Percentiles rank a stretch among this genome's conserved stretches.
Conservation (phyloP, 2,113 vertebrate species). For the Illadopsis cleaveri region DNA sequence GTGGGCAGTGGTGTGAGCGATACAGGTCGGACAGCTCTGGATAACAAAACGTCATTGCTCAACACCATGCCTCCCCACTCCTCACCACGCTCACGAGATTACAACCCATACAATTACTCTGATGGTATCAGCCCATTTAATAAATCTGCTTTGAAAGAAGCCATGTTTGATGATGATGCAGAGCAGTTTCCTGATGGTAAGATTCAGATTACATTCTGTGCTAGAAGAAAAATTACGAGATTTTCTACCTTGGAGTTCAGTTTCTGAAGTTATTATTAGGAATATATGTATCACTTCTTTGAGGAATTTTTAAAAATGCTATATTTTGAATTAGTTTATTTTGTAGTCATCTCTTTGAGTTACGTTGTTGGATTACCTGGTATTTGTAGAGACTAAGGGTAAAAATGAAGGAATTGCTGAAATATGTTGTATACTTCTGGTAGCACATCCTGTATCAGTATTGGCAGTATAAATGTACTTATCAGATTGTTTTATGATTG, state of each 20-base stretch:
- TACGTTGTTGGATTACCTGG: not conserved
- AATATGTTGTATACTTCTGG: not conserved
- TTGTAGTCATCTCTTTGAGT: not conserved
- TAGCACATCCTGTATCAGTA: not conserved
- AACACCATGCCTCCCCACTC: conserved; percentile 89
- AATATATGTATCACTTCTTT: not conserved
- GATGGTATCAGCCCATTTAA: conserved; percentile 84
- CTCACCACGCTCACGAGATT: conserved; percentile 86
- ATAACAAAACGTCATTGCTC: conserved; percentile 92
- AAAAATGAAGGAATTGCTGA: not conserved
- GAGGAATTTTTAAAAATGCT: not conserved
- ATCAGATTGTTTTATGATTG: not conserved
- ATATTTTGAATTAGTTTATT: not conserved
- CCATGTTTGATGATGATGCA: conserved; percentile 84
- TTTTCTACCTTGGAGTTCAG: not conserved
- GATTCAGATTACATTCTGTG: not conserved
- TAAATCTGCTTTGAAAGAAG: conserved; percentile 88
- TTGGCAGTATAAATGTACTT: not conserved
- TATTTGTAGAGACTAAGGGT: not conserved
- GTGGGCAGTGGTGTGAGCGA: conserved; percentile 77
- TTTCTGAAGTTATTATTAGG: not conserved
- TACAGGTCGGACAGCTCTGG: conserved; percentile 85
- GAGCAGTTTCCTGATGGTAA: conserved; percentile 88
- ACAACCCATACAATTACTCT: conserved; percentile 89
- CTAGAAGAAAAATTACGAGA: not conserved